Conservation (phyloP, 2,113 vertebrate genomes). For the Gnathonemus longibarbis region DNA sequence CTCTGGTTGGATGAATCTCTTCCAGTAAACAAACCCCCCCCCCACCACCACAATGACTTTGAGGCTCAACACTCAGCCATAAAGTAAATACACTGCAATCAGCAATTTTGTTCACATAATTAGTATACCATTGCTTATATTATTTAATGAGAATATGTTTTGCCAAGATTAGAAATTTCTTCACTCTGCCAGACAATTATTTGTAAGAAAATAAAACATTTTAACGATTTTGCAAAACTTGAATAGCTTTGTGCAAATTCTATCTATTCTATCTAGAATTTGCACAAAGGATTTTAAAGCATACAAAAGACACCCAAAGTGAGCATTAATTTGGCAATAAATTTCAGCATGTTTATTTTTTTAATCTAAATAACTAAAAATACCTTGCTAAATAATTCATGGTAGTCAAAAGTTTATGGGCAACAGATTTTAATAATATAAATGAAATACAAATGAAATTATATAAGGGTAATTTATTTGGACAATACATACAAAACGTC, state of each 20-base stretch:
- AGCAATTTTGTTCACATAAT: neutral
- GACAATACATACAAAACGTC: constrained; percentile 8
- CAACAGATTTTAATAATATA: neutral
- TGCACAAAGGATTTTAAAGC: neutral
- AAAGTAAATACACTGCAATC: neutral
- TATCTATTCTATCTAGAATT: neutral
- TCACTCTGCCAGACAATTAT: neutral
- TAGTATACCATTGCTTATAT: neutral
- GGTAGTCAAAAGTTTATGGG: neutral
- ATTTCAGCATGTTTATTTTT: neutral
- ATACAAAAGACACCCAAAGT: neutral
- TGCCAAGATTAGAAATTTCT: neutral
- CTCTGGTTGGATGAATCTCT: neutral
- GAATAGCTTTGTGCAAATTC: neutral
- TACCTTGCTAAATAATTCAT: neutral
- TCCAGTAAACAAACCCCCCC: neutral
- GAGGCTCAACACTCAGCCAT: neutral
- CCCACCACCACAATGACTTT: neutral
- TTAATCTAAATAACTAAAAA: neutral
- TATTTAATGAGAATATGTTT: neutral
- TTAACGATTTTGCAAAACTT: neutral
- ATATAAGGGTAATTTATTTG: neutral
- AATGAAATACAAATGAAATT: constrained; percentile 2
- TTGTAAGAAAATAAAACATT: neutral
- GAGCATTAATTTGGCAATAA: neutral